A percentile compares a stretch with the other conserved stretches of the same genome.
phyloP scores from a whole-genome alignment of 1,140 invertebrate species.

The Philaenus spumarius region DNA sequence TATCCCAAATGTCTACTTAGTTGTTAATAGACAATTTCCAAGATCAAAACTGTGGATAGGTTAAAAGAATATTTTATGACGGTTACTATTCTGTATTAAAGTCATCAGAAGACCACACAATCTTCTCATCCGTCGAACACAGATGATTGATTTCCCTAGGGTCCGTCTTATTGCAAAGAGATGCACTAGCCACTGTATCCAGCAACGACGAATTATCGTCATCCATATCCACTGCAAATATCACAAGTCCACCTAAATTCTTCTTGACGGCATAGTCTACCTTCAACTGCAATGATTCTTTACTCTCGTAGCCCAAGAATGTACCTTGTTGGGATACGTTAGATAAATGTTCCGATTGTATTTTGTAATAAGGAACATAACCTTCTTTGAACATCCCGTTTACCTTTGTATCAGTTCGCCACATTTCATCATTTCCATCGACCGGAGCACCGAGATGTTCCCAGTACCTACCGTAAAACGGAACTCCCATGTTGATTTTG shows the following conservation, averaged over 20 bases:
- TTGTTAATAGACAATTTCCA: too few species aligned
- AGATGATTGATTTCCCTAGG: background rate
- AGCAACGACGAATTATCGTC: constrained; percentile 16
- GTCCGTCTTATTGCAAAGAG: background rate
- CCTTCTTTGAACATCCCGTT: constrained; percentile 2
- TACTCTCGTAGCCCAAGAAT: constrained; percentile 23
- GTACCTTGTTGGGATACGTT: constrained; percentile 7
- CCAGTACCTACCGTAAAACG: constrained; percentile 26
- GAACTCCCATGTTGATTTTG: constrained; percentile 24
- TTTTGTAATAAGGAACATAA: constrained; percentile 13
- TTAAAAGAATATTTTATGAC: too few species aligned
- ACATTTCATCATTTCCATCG: constrained; percentile 17
- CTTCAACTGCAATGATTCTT: constrained; percentile 17
- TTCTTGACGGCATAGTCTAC: constrained; percentile 21
- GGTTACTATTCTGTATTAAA: too few species aligned
- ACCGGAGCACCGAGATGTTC: constrained; percentile 17
- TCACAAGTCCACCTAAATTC: constrained; percentile 25
- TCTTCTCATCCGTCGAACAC: background rate
- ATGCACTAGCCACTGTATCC: background rate
- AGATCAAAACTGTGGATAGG: too few species aligned
- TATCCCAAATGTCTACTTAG: too few species aligned
- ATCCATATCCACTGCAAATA: constrained; percentile 23
- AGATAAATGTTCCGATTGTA: constrained; percentile 7
- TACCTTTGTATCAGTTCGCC: constrained; percentile 8
- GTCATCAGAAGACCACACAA: background rate